Evolutionary conservation across 2,888 invertebrate species (phyloP).

Genomic region (Tuberolachnus salignus): DNA sequence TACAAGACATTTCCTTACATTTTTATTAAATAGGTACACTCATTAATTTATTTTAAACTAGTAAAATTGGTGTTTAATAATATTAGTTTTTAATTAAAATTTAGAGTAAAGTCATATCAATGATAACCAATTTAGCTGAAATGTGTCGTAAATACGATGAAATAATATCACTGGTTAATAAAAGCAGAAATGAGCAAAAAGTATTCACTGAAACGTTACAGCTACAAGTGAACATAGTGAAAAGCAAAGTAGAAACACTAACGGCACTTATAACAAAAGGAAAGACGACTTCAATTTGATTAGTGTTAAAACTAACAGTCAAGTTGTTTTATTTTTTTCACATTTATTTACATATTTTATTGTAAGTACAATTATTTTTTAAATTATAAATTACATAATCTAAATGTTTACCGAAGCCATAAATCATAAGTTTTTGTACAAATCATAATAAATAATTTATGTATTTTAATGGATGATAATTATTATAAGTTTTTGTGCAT

Average conservation of each 20-base stretch:
- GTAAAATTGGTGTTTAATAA: no score
- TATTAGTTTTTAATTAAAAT: conserved; percentile 1
- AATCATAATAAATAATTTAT: not conserved
- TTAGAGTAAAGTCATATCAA: conserved; percentile 28
- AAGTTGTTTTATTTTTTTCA: no score
- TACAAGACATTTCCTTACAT: not conserved
- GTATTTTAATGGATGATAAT: not conserved
- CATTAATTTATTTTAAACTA: no score
- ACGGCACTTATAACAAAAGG: conserved; percentile 35
- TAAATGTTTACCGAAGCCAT: no score
- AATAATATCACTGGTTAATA: not conserved
- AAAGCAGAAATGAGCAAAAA: conserved; percentile 31
- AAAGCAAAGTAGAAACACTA: conserved; percentile 45
- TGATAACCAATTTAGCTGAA: conserved; percentile 18
- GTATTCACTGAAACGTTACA: conserved; percentile 34
- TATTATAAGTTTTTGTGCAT: not conserved
- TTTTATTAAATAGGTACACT: no score
- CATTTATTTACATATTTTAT: not conserved
- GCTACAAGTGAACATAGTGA: conserved; percentile 37
- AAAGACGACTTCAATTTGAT: conserved; percentile 31
- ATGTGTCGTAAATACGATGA: conserved; percentile 24
- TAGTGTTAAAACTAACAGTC: not conserved
- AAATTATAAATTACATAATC: no score
- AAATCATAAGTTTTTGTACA: no score
- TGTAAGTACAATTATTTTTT: no score